Base-by-base conservation (phyloP, 2,888 invertebrate genomes). In the Abrostola triplasia region DNA sequence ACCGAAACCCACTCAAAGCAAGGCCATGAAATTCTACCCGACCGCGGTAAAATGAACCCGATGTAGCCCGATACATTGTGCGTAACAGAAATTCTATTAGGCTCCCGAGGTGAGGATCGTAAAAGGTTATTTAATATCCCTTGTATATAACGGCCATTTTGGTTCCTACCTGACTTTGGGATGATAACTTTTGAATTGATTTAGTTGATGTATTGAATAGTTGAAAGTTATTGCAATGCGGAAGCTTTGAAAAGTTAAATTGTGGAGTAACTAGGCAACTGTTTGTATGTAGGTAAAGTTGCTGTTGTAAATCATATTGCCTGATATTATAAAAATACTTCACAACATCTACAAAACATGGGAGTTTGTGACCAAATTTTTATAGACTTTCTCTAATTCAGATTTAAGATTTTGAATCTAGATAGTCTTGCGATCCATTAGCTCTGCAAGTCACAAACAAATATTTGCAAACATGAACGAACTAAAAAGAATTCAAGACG, bases 81-180 rank as follows among this genome's bases (percentile, higher is more conserved):
- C 35, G 51, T 56, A 73, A 37, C 48, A 42, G 56, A 68, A 73
- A 73, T 70, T 73, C 37, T 59, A 57, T 73, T 59, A 73, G 40
- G 41, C 37, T 48, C 37, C 52, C 49, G 38, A 67, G 49, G 53
- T 38, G 49, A 40, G 51, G 53, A 57, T 73, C 55, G 42, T 56
- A 67, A 67, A 69, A 67, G 68, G 60, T 56, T 60, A 73, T 71
- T 59, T 55, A 55, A 66, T 68, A 70, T 57, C 37, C 48, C 44
- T 52, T 56, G 36, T 61, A 68, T 56, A 68, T 55, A 35, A 41
- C 41, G 13, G 36, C 35, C 44, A 50, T 44, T 65, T 71, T 42
- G 41, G 36, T 41, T 42, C 44, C 48, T 36, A 35, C n/a, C 40
- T 24, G 41, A 67, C 36, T 60, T 24, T 12, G 24, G 24, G 24